Base-by-base conservation (phyloP, 1,140 invertebrate species). In the Ylistrum balloti region DNA sequence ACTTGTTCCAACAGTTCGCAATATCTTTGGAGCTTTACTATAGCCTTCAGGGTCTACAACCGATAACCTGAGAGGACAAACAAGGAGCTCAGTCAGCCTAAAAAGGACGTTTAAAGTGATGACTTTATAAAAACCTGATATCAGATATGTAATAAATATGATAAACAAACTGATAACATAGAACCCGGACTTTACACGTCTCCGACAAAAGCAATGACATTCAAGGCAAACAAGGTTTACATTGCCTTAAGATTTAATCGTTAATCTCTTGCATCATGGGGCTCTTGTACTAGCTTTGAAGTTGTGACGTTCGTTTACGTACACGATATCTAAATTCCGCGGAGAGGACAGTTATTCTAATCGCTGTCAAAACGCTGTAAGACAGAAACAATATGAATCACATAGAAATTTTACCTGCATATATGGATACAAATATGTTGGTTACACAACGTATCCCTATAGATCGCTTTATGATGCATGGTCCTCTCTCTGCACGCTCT, bases 71-170 rank as follows among this genome's bases (percentile, higher is more conserved):
- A n/a, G 56, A 22, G 56, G 5, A 9, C 56, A 74, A 28, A 28
- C 56, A 74, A 74, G 9, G 56, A 28, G 56, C 22, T 0, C 56
- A 74, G 0, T 17, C 56, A 74, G 22, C 56, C 17, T 11, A 28
- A 74, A 74, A 17, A 22, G 56, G 56, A 74, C 56, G n/a, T 74
- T 74, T 74, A 74, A 74, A 74, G 56, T 74, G 56, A 74, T 74
- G 56, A 74, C 3, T 74, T 74, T 74, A 74, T 74, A 74, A 74
- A 74, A 45, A 9, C 41, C 56, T n/a, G 56, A n/a, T 74, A 74
- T 74, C 56, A 74, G 56, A 74, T 74, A 74, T 74, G 56, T 74
- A 74, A 74, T 74, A 74, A 74, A 74, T 74, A 74, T 74, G 56
- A 74, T 74, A 74, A 0, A 74, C 56, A 28, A 5, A 28, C n/a